phyloP scores from a whole-genome alignment of 2,888 invertebrate species.

The Drosophila prostipennis region DNA sequence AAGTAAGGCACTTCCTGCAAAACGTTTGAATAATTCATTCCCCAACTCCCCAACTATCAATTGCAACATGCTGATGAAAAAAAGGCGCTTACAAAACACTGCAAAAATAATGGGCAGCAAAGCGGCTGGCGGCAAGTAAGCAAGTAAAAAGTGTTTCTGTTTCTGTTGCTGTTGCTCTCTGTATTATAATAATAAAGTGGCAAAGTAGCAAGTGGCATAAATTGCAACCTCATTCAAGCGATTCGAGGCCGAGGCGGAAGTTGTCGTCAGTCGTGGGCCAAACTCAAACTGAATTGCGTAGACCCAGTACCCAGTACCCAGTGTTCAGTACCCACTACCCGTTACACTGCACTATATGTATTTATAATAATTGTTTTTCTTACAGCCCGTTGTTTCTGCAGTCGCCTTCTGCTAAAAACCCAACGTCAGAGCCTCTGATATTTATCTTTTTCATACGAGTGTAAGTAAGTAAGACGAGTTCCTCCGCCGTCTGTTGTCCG shows the following conservation, averaged over 20 bases:
- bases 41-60: slow-evolving; percentile 41
- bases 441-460: slow-evolving; percentile 62
- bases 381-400: slow-evolving; percentile 40
- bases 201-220: slow-evolving; percentile 79
- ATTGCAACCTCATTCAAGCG: slow-evolving; percentile 77
- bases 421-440: slow-evolving; percentile 64
- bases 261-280: slow-evolving; percentile 63
- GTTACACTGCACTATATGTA: slow-evolving; percentile 37
- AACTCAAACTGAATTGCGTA: slow-evolving; percentile 65
- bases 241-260: slow-evolving; percentile 64
- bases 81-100: slow-evolving; percentile 40
- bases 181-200: slow-evolving; percentile 79
- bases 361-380: slow-evolving; percentile 63
- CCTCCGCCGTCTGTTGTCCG: slow-evolving; percentile 31
- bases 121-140: slow-evolving; percentile 20
- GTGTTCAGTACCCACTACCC: slow-evolving; percentile 6
- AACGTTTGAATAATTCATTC: slow-evolving; percentile 40
- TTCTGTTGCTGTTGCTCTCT: slow-evolving; percentile 54
- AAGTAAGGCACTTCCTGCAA: slow-evolving; percentile 40
- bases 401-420: slow-evolving; percentile 38
- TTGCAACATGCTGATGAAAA: slow-evolving; percentile 37
- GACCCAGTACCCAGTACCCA: slow-evolving; percentile 22
- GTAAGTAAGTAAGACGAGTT: slow-evolving; percentile 64
- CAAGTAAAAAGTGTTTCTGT: slow-evolving; percentile 50
- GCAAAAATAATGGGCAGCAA: slow-evolving; percentile 34